Evolutionary conservation across 2,888 invertebrate genomes (phyloP).

Genomic region (Therioaphis trifolii): DNA sequence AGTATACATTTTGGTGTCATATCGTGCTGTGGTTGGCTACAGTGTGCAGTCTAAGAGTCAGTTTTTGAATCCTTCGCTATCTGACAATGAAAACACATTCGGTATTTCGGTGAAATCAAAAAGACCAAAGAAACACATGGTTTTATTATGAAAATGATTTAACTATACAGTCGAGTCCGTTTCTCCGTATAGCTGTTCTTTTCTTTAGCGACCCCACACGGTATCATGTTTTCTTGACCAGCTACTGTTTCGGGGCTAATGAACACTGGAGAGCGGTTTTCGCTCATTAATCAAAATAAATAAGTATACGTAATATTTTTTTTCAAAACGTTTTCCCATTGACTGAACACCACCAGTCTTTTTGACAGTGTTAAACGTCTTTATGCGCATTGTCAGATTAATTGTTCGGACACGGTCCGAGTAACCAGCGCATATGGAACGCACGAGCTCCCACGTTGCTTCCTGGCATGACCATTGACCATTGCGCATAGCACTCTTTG

Average conservation of each 20-base stretch:
- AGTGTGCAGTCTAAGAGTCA: neutral
- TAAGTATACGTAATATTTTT: constrained; percentile 56
- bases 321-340: constrained; percentile 58
- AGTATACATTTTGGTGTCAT: too few species aligned
- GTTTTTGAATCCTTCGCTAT: constrained; percentile 26
- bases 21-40: neutral
- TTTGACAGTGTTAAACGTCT: constrained; percentile 62
- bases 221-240: constrained; percentile 56
- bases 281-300: constrained; percentile 62
- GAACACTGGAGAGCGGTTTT: constrained; percentile 58
- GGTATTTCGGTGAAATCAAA: constrained; percentile 55
- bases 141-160: constrained; percentile 55
- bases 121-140: constrained; percentile 55
- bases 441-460: constrained; percentile 59
- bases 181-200: constrained; percentile 17
- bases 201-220: constrained; percentile 56
- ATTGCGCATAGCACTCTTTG: neutral
- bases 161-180: constrained; percentile 27
- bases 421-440: constrained; percentile 45
- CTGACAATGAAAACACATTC: constrained; percentile 49
- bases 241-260: constrained; percentile 61
- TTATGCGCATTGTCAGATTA: constrained; percentile 62
- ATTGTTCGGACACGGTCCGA: constrained; percentile 59
- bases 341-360: constrained; percentile 46
- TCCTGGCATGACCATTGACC: constrained; percentile 3